phyloP scores from a whole-genome alignment of 2,113 vertebrate genomes.

The Eublepharis macularius region DNA sequence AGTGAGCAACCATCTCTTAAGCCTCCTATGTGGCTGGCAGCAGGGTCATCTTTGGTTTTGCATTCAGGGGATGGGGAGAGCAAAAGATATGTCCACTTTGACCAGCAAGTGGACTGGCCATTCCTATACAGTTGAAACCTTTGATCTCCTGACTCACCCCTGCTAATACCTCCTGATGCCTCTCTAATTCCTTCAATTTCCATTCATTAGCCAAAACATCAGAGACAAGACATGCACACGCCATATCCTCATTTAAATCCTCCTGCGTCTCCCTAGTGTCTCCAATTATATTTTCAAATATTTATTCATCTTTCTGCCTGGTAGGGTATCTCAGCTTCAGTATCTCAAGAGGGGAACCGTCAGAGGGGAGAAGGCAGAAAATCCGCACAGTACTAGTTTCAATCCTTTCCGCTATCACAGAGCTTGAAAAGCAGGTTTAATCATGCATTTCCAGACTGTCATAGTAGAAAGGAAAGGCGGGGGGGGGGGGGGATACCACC shows the following conservation, averaged over 20 bases:
- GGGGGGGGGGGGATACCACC: neutral
- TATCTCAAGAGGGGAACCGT: neutral
- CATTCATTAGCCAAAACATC: constrained; percentile 48
- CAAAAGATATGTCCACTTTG: neutral
- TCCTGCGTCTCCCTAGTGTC: constrained; percentile 44
- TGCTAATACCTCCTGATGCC: constrained; percentile 30
- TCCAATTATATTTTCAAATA: constrained; percentile 55
- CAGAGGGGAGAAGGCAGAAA: neutral
- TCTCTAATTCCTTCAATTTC: constrained; percentile 54
- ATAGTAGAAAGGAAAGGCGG: neutral
- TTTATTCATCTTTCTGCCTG: constrained; percentile 46
- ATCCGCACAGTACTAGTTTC: neutral
- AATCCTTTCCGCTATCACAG: neutral
- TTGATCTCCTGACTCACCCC: constrained; percentile 29
- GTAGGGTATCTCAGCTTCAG: constrained; percentile 7
- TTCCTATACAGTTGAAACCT: constrained; percentile 1
- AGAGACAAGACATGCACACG: constrained; percentile 25
- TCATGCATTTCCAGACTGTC: fast-evolving
- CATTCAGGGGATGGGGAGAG: neutral
- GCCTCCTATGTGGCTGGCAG: too few relatives aligned
- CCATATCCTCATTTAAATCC: constrained; percentile 55
- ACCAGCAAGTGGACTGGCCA: neutral
- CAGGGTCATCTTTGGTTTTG: too few relatives aligned
- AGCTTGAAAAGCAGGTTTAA: neutral
- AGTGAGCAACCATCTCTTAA: neutral